These are phyloP conservation scores for Odontomyia ornata DNA, from an alignment of 2,888 invertebrate species.

Conservation along the genomic window DNA sequence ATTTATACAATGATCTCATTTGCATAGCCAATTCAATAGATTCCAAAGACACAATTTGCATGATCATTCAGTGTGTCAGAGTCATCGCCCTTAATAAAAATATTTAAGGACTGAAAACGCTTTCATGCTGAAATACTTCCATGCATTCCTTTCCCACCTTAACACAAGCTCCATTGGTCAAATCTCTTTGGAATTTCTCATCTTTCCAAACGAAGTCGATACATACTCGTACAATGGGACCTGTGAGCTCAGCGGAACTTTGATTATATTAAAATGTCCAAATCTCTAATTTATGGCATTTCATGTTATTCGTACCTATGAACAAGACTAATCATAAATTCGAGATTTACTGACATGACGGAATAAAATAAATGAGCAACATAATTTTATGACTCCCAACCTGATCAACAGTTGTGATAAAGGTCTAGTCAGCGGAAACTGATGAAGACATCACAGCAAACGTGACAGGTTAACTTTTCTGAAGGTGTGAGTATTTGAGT, in stretches of 20 bases:
- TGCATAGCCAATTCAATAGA: too few relatives aligned
- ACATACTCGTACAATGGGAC: neutral
- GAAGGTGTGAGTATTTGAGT: neutral
- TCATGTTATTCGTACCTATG: constrained; percentile 1
- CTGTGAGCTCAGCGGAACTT: neutral
- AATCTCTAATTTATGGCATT: neutral
- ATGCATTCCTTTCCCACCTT: too few relatives aligned
- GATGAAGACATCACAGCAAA: constrained; percentile 10
- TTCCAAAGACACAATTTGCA: too few relatives aligned
- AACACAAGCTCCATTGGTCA: neutral
- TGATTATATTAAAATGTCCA: neutral
- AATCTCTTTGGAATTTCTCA: neutral
- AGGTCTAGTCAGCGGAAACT: neutral
- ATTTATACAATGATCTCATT: too few relatives aligned
- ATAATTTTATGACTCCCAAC: constrained; percentile 5
- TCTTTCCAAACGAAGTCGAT: neutral
- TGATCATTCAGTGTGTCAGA: too few relatives aligned
- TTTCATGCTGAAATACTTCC: too few relatives aligned
- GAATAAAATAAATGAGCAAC: constrained; percentile 25
- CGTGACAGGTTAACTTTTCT: constrained; percentile 20
- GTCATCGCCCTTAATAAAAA: too few relatives aligned
- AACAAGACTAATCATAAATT: constrained; percentile 36
- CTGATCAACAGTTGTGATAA: neutral
- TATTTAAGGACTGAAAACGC: too few relatives aligned
- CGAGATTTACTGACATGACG: constrained; percentile 7